Evolutionary conservation across 2,797 vertebrate genomes (phyloP), one percentile per base, ranked within the genome.

Genomic region (Sebastes variabilis): DNA sequence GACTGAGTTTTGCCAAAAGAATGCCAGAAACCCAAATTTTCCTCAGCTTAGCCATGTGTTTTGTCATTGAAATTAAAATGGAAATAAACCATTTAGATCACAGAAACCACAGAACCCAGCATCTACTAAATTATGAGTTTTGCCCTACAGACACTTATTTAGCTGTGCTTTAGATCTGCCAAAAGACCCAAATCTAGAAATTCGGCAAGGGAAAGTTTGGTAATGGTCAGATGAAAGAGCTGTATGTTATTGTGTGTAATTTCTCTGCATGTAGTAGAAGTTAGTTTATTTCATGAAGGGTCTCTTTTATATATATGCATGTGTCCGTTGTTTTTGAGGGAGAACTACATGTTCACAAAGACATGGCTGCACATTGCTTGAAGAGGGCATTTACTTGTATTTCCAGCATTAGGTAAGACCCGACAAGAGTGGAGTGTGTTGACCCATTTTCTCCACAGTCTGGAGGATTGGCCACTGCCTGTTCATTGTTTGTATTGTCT

Each of bases 21-120:
- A 85, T 78, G 66, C 55, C 59, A 34, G 67, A 46, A 65, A 81
- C 36, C 62, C 20, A 66, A 46, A 72, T 64, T 79, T 75, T 80
- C 75, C 67, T 14, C 64, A 54, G 32, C 64, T 32, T 29, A 68
- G 67, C 58, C 59, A 27, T 66, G 56, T 78, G 55, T 82, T 87
- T 80, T 78, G 36, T 66, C 25, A 70, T 46, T 60, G 29, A 86
- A 71, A 85, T 84, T 11, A 66, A 83, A 79, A 54, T 71, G 52
- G 52, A 84, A 78, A 77, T 74, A 70, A 82, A 88, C 71, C 18
- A 25, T 80, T 75, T 42, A 76, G 61, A 75, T 88, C 72, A 81
- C 38, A 65, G 24, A 79, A 81, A 81, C 67, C 62, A 25, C 62
- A 42, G 62, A 66, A 9, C 62, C 36, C 62, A 42, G 16, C 18